phyloP scores from a whole-genome alignment of 2,797 vertebrate species.

The Pygocentrus nattereri region DNA sequence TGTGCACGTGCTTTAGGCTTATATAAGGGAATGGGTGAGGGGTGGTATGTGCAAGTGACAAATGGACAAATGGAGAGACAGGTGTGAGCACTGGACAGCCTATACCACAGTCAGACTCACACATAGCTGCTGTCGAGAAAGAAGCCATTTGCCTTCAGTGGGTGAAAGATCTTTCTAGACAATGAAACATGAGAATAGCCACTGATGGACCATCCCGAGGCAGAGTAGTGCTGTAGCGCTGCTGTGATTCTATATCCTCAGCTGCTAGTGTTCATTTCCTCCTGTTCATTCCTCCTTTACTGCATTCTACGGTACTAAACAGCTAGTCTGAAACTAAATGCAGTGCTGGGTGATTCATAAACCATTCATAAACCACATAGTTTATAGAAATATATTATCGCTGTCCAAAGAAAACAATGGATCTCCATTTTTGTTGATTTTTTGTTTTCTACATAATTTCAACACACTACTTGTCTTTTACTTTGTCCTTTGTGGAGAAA shows the following conservation, averaged over 20 bases:
- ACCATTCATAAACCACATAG: too few relatives aligned
- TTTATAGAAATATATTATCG: too few relatives aligned
- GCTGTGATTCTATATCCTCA: not conserved
- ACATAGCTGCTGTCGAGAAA: slow-evolving; percentile 34
- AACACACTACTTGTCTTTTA: too few relatives aligned
- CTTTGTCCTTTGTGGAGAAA: too few relatives aligned
- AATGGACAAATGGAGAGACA: slow-evolving; percentile 68
- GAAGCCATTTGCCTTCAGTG: slow-evolving; percentile 17
- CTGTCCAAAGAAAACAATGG: too few relatives aligned
- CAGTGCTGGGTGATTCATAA: too few relatives aligned
- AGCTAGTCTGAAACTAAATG: not conserved
- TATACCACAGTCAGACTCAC: slow-evolving; percentile 30
- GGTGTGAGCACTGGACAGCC: slow-evolving; percentile 59
- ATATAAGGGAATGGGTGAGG: slow-evolving; percentile 46
- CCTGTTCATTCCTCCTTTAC: not conserved
- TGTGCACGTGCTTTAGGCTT: slow-evolving; percentile 26
- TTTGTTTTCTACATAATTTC: too few relatives aligned
- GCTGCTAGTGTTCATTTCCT: not conserved
- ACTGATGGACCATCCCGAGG: not conserved
- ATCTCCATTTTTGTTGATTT: too few relatives aligned
- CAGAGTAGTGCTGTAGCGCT: not conserved
- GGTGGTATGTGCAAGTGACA: slow-evolving; percentile 65
- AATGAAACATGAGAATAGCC: slow-evolving; percentile 46
- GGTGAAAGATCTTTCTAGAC: slow-evolving; percentile 20
- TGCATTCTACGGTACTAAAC: not conserved